Evolutionary conservation across 2,113 vertebrate species (phyloP).

Genomic region (Oxyura jamaicensis): DNA sequence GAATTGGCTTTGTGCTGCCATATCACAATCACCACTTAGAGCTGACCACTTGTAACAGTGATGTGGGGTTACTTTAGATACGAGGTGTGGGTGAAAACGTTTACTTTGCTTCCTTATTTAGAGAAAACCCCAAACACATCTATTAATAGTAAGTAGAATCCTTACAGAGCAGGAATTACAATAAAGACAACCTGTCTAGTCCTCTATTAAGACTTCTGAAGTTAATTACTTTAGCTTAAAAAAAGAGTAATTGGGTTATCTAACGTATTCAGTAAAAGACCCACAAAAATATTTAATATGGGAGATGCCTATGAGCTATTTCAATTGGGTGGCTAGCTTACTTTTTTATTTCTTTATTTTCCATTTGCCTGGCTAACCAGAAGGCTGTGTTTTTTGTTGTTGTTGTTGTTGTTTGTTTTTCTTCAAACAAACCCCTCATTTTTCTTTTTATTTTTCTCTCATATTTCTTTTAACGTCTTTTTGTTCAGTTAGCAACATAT

Average conservation of each 20-base stretch:
- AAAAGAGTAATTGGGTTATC: background rate
- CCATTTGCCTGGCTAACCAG: background rate
- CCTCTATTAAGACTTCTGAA: background rate
- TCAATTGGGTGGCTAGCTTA: background rate
- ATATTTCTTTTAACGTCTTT: background rate
- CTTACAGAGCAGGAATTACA: background rate
- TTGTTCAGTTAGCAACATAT: background rate
- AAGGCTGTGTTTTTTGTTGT: background rate
- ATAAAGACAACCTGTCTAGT: background rate
- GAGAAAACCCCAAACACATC: background rate
- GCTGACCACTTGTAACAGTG: background rate
- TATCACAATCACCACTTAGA: background rate
- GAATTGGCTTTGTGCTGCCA: conserved; percentile 5
- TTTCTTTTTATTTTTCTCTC: background rate
- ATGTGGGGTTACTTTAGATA: background rate
- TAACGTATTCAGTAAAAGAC: background rate
- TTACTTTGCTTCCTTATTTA: background rate
- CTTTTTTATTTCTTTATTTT: background rate
- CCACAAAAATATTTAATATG: background rate
- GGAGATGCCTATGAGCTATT: background rate
- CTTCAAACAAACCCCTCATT: background rate
- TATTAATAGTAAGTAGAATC: background rate
- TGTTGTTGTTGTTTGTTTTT: background rate
- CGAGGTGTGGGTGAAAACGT: background rate
- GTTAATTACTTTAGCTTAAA: background rate